Percentiles rank a stretch among this genome's conserved stretches.
These are phyloP conservation scores for Drosophila repleta DNA, from an alignment of 1,140 invertebrate species.

Conservation along the genomic window DNA sequence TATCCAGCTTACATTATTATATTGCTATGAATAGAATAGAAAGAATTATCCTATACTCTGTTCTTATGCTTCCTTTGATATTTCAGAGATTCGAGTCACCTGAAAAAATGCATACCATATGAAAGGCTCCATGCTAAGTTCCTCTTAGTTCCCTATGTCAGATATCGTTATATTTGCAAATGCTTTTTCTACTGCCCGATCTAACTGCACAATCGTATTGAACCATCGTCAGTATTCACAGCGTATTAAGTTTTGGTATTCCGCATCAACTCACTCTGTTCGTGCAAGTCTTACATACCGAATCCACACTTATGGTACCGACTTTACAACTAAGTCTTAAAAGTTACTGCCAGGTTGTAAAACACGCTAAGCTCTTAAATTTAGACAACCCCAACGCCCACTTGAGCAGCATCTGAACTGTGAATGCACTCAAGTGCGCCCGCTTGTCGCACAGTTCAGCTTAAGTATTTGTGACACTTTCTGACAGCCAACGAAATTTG, in stretches of 20 bases:
- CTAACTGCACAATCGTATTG: too few relatives aligned
- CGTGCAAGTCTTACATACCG: background rate
- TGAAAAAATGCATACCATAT: too few relatives aligned
- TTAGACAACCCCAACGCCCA: background rate
- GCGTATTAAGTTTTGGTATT: background rate
- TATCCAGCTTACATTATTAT: too few relatives aligned
- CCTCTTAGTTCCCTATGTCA: too few relatives aligned
- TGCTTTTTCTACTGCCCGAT: too few relatives aligned
- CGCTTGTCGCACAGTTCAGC: slow-evolving; percentile 5
- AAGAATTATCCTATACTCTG: too few relatives aligned
- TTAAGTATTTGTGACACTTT: slow-evolving; percentile 27
- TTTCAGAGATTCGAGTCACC: too few relatives aligned
- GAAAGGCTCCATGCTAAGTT: too few relatives aligned
- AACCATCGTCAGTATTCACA: too few relatives aligned
- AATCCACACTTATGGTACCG: background rate
- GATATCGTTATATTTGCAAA: too few relatives aligned
- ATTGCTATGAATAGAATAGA: too few relatives aligned
- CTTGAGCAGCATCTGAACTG: slow-evolving; percentile 7
- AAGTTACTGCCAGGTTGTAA: slow-evolving; percentile 14
- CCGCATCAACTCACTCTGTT: background rate
- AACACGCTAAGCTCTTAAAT: slow-evolving; percentile 11
- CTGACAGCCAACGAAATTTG: slow-evolving; percentile 16
- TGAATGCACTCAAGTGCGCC: slow-evolving; percentile 1
- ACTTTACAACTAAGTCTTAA: slow-evolving; percentile 5
- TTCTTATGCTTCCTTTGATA: too few relatives aligned